Base-by-base conservation (phyloP, 1,140 invertebrate species). In the Zophobas morio region DNA sequence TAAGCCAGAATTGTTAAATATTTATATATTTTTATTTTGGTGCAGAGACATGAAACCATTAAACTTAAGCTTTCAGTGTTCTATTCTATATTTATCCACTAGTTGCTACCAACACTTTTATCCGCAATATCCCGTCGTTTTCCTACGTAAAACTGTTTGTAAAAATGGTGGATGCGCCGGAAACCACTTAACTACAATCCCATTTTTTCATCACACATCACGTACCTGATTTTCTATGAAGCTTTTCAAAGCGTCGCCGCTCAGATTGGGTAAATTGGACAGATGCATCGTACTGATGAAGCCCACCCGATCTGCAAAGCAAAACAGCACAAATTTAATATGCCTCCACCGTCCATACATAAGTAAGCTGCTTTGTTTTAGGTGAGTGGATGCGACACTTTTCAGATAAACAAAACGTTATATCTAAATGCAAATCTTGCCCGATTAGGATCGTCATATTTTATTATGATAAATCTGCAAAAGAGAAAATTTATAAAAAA, bases 301-400 rank as follows among this genome's bases (percentile, higher is more conserved):
- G 95, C 93, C 96, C 94, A 84, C 95, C 92, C 85, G 91, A 86
- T 84, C 96, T 98, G 89, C 66, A 93, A 92, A 75, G 86, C 86
- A 85, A 86, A 85, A 84, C 81, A 79, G 82, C 80, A 74, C 6
- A 51, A 33, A 35, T 56, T 60, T 60, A 6, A 35, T 1, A 32
- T 20, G 20, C 20, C 20, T 20, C 20, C 20, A 20, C 20, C 20
- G 20, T 20, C 20, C 20, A 20, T 20, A 20, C 20, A 20, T 20
- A 20, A 20, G 20, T 20, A 20, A 20, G 20, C 20, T 20, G 20
- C 20, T 20, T 20, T 20, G 20, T 20, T 20, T 20, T 20, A 20
- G 20, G 20, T 20, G 20, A 20, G 20, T 20, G 20, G 8, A 46
- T 46, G 42, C 42, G 42, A 20, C 42, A 46, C 8, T 54, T 54